Base-by-base conservation (phyloP, 2,113 vertebrate species). In the Lophochroa leadbeateri region DNA sequence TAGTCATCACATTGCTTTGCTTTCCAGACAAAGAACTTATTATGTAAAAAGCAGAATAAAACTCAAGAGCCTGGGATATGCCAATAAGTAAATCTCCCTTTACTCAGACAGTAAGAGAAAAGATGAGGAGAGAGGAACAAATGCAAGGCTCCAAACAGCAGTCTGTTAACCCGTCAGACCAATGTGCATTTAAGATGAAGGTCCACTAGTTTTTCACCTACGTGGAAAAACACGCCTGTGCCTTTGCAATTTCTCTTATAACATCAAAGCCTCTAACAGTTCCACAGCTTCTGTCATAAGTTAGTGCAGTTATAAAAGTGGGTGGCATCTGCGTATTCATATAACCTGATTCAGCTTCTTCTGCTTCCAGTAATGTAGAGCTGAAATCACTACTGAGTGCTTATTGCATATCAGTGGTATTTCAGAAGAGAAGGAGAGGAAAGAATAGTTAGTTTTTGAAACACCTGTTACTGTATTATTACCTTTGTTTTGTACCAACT, bases 1-100 rank as follows among this genome's bases (percentile, higher is more conserved):
- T 88, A 88, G 91, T 97, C 92, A 92, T 96, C 94, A 60, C 89
- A 96, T 88, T 97, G 57, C 91, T 96, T 88, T 64, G 69, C 64
- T 84, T 86, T 92, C 35, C 4, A 50, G 60, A 96, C 96, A 96
- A 97, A 97, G 89, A 86, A 63, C 82, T 90, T 91, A 63, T 31
- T 97, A 65, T 94, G 43, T 88, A 61, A 81, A 94, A 76, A 94
- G 83, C 31, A 93, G 63, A 71, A 64, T 78, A 86, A 82, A 88
- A 83, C 33, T 82, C 15, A 90, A 63, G 82, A 69, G 74, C 70
- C 50, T 95, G 53, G 53, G 52, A 55, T 60, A 67, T 83, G 94
- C 92, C 63, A 93, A 37, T 80, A 84, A 88, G 57, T 70, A 88
- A 72, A 39, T 39, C 52, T 90, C 6, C 7, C 50, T 93, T 94